Percentiles rank a stretch among this genome's conserved stretches.
Evolutionary conservation across 1,140 invertebrate species (phyloP).

Genomic region (Formica selysi): DNA sequence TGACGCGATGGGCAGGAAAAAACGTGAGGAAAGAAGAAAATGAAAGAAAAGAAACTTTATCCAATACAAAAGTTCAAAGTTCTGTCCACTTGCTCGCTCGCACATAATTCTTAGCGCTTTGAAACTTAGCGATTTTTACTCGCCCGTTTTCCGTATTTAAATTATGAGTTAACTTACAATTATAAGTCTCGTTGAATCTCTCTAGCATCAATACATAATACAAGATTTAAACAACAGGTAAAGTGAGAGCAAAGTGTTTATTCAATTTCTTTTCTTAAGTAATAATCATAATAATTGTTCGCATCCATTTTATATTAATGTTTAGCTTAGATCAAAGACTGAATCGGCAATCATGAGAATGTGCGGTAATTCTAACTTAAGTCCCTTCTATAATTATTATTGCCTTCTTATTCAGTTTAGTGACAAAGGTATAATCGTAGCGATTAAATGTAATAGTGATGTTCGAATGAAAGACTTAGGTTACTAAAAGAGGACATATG

Average conservation of each 20-base stretch:
- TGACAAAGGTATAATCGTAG: slow-evolving; percentile 40
- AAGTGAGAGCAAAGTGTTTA: background rate
- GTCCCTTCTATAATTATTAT: slow-evolving; percentile 4
- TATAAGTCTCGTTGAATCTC: slow-evolving; percentile 28
- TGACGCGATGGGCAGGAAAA: slow-evolving; percentile 55
- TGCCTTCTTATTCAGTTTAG: slow-evolving; percentile 3
- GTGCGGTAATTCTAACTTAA: background rate
- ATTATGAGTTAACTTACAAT: slow-evolving; percentile 41
- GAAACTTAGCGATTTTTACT: slow-evolving; percentile 35
- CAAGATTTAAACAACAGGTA: slow-evolving; percentile 31
- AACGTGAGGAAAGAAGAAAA: slow-evolving; percentile 53
- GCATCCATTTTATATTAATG: background rate
- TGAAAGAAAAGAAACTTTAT: slow-evolving; percentile 34
- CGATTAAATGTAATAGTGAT: slow-evolving; percentile 1
- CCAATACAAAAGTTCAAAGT: slow-evolving; percentile 70
- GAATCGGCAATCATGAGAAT: background rate
- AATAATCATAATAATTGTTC: background rate
- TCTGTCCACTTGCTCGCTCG: slow-evolving; percentile 51
- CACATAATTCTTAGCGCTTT: slow-evolving; percentile 52
- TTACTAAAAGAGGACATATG: background rate
- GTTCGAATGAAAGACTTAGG: slow-evolving; percentile 28
- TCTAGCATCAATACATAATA: background rate
- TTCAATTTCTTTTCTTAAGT: background rate
- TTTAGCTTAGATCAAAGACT: slow-evolving; percentile 8
- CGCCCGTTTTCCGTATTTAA: slow-evolving; percentile 24